Percentiles rank a stretch among this genome's conserved stretches.
These are phyloP conservation scores for Galaxias olidus DNA, from an alignment of 2,797 vertebrate species.

Conservation along the genomic window DNA sequence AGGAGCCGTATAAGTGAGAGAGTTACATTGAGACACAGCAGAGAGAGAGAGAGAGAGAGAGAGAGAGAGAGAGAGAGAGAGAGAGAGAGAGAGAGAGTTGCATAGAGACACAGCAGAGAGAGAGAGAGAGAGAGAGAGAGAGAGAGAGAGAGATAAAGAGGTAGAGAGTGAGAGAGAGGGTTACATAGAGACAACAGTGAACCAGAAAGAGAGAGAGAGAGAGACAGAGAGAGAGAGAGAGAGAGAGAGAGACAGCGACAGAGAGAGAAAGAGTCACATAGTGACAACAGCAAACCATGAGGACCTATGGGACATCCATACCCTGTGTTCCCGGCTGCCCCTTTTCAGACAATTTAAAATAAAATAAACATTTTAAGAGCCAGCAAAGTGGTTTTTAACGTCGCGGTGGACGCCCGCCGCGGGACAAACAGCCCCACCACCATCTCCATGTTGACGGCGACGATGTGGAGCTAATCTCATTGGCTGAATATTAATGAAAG, in stretches of 20 bases:
- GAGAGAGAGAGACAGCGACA: neutral
- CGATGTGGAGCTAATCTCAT: slow-evolving; percentile 22
- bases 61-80: neutral
- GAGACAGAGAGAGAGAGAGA: neutral
- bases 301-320: no score
- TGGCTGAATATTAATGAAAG: slow-evolving; percentile 17
- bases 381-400: slow-evolving; percentile 27
- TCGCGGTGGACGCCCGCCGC: neutral
- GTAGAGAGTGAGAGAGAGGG: neutral
- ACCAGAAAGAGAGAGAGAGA: neutral
- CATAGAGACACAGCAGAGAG: no score
- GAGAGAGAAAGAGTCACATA: neutral
- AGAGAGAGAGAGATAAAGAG: neutral
- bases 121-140: neutral
- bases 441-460: slow-evolving; percentile 4
- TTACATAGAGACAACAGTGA: neutral
- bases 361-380: no score
- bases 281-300: no score
- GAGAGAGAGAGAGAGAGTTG: neutral
- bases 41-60: neutral
- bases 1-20: slow-evolving; percentile 30
- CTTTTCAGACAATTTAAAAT: no score
- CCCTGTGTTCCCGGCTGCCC: no score
- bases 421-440: slow-evolving; percentile 37
- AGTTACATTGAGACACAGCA: slow-evolving; percentile 7